Conservation (phyloP, 2,113 vertebrate species). For the Stercorarius parasiticus region DNA sequence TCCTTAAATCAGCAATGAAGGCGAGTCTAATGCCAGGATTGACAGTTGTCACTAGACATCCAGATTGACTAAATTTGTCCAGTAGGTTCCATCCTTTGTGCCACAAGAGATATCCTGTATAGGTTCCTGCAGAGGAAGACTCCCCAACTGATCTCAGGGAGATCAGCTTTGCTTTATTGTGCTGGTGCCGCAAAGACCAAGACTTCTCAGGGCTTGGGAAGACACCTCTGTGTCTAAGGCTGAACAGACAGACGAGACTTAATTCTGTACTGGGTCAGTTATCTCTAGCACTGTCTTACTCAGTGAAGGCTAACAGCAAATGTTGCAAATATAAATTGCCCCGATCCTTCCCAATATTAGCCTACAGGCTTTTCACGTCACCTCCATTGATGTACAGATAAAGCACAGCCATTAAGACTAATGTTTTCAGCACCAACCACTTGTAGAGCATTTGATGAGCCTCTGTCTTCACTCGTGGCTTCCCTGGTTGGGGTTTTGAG, state of each 20-base stretch:
- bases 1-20: not conserved
- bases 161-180: not conserved
- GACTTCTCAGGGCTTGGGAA: not conserved
- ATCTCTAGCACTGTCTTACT: not conserved
- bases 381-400: accelerated
- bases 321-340: not conserved
- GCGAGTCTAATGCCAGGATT: not conserved
- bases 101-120: not conserved
- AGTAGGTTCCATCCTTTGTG: not conserved
- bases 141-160: not conserved
- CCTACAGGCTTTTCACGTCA: not conserved
- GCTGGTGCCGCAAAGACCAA: not conserved
- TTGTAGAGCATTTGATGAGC: not conserved
- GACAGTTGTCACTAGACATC: not conserved
- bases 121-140: not conserved
- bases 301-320: not conserved
- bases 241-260: not conserved
- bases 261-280: not conserved
- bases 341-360: not conserved
- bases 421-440: not conserved
- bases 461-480: not conserved
- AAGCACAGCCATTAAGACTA: not conserved
- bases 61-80: not conserved
- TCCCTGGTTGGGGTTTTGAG: not conserved
- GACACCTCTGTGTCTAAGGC: not conserved